Evolutionary conservation across 2,797 vertebrate species (phyloP).

Genomic region (Bradypodion pumilum): DNA sequence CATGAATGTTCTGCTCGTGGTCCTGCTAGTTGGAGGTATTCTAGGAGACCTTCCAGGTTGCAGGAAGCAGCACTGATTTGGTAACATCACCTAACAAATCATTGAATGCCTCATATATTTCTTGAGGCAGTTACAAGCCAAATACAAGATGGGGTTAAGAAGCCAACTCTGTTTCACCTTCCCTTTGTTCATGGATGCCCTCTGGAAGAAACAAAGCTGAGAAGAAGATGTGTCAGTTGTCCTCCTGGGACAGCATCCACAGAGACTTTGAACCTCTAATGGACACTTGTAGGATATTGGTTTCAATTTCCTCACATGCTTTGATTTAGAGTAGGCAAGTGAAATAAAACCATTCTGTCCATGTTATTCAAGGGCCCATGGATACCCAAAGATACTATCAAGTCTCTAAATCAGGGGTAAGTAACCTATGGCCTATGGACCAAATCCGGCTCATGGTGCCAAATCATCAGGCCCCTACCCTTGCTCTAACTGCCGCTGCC

Average conservation of each 20-base stretch:
- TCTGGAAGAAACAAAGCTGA: constrained; percentile 39
- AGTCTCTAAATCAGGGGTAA: no score
- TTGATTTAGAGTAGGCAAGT: not conserved
- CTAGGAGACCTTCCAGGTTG: no score
- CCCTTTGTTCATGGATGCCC: not conserved
- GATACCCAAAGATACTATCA: no score
- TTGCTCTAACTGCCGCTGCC: no score
- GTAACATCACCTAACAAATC: constrained; percentile 25
- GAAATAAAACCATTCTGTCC: no score
- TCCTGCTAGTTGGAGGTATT: no score
- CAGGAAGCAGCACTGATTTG: not conserved
- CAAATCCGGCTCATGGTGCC: no score
- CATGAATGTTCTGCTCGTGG: no score
- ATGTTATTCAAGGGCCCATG: no score
- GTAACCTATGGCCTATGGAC: no score
- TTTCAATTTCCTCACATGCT: no score
- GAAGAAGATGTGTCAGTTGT: constrained; percentile 55
- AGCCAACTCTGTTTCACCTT: constrained; percentile 8
- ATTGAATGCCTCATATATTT: accelerated
- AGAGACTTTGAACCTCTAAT: constrained; percentile 42
- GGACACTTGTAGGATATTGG: constrained; percentile 57
- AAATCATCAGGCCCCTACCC: no score
- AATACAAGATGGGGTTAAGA: constrained; percentile 5
- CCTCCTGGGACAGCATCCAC: constrained; percentile 29
- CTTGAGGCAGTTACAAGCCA: constrained; percentile 33